A percentile compares a stretch with the other conserved stretches of the same genome.
Evolutionary conservation across 2,113 vertebrate species (phyloP).

Genomic region (Psilopsiagon aurifrons): DNA sequence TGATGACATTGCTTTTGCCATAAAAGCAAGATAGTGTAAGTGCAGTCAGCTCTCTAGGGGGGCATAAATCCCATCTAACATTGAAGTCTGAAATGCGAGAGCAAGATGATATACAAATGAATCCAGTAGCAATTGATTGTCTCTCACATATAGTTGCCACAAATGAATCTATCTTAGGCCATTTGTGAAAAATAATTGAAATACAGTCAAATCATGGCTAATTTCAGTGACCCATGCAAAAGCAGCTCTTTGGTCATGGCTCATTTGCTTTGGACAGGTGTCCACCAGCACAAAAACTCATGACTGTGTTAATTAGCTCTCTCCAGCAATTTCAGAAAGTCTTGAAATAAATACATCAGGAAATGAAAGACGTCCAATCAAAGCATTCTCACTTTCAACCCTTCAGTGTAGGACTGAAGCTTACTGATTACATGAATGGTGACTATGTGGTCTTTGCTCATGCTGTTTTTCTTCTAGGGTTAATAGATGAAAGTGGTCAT

Average conservation of each 20-base stretch:
- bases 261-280: not conserved
- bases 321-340: not conserved
- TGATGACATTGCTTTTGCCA: not conserved
- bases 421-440: not conserved
- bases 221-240: not conserved
- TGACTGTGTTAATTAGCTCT: not conserved
- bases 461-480: not conserved
- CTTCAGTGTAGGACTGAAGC: not conserved
- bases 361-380: not conserved
- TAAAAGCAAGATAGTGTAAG: not conserved
- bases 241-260: not conserved
- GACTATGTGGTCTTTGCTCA: not conserved
- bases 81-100: not conserved
- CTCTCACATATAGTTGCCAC: not conserved
- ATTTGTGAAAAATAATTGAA: not conserved
- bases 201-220: not conserved
- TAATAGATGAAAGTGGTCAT: not conserved
- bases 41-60: not conserved
- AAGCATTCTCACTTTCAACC: not conserved
- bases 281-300: not conserved
- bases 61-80: not conserved
- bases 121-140: not conserved
- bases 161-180: not conserved
- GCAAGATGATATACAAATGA: not conserved
- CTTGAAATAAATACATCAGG: not conserved